These are phyloP conservation scores for Oopsacas minuta DNA, from an alignment of 37 sponge, comb jelly and placozoan species.

Conservation along the genomic window DNA sequence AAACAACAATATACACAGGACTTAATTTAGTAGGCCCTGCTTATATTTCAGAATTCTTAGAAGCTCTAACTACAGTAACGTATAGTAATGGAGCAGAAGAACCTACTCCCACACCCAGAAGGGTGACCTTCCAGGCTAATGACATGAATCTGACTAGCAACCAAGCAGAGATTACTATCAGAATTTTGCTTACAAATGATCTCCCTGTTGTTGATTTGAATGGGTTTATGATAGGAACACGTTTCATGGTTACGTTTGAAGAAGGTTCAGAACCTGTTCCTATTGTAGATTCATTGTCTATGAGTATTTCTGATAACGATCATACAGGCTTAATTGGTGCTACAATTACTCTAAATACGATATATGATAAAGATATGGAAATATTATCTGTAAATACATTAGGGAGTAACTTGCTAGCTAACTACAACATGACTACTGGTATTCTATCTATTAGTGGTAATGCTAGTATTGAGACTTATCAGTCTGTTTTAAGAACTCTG, in stretches of 20 bases:
- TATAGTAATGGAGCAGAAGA: constrained; percentile 65
- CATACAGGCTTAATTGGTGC: constrained; percentile 24
- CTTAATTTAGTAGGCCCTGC: constrained; percentile 58
- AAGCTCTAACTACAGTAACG: constrained; percentile 36
- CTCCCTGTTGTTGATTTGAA: constrained; percentile 53
- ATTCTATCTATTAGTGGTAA: constrained; percentile 32
- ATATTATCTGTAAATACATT: constrained; percentile 24
- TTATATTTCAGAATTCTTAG: constrained; percentile 43
- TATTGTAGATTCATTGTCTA: constrained; percentile 31
- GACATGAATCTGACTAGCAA: constrained; percentile 42
- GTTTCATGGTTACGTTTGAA: constrained; percentile 41
- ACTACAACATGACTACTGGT: constrained; percentile 29
- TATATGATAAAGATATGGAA: constrained; percentile 37
- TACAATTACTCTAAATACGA: constrained; percentile 31
- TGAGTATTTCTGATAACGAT: constrained; percentile 47
- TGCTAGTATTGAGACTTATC: constrained; percentile 43
- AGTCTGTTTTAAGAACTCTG: constrained; percentile 29
- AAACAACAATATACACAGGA: neutral
- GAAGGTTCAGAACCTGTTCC: constrained; percentile 53
- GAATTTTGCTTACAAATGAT: constrained; percentile 42
- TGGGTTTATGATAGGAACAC: constrained; percentile 28
- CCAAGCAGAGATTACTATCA: constrained; percentile 21
- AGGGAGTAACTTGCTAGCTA: constrained; percentile 22
- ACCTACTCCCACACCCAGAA: constrained; percentile 28
- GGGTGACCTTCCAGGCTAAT: constrained; percentile 27